Evolutionary conservation across 2,888 invertebrate genomes (phyloP), one percentile per base, ranked within the genome.

Genomic region (Rotaria magnacalcarata): DNA sequence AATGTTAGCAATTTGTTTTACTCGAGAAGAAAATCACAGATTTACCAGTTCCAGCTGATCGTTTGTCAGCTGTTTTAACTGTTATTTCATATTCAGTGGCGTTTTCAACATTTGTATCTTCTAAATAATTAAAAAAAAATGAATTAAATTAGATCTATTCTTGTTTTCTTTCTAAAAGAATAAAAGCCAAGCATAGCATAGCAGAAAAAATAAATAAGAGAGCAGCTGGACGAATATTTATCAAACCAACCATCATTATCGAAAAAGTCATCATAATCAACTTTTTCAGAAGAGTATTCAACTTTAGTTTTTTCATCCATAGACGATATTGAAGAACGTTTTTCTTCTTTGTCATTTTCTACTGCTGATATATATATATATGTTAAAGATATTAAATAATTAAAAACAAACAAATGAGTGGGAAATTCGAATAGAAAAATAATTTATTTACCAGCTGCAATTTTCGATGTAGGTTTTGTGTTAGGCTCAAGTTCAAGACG

Each of bases 21-120:
- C 11, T 75, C 1, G 14, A 52, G 14, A 19, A 47, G 1, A 67
- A 27, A n/a, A 10, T 27, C 27, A 67, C 4, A n/a, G 4, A 80
- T 47, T 80, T 24, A 80, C 80, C 80, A 80, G 86, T 86, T 52
- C 86, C 86, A 67, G 86, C 86, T n/a, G 85, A 85, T 7, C 75
- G 19, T 84, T 52, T 80, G 19, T 85, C 54, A 16, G 50, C 85
- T 47, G 86, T 86, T 34, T 67, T 50, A 2, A 75, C 80, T 52
- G 34, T 75, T 27, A 86, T 34, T 74, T 56, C 85, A 85, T 85
- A 86, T 27, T 84, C 86, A 34, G 58, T n/a, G n/a, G n/a, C 24
- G 41, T 74, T 74, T 54, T 8, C 47, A 24, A 2, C 43, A 60
- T 43, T 58, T 27, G 47, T 8, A 11, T 60, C 19, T 19, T 58